Evolutionary conservation across 2,797 vertebrate species (phyloP).

Genomic region (Acrossocheilus wenchowensis): DNA sequence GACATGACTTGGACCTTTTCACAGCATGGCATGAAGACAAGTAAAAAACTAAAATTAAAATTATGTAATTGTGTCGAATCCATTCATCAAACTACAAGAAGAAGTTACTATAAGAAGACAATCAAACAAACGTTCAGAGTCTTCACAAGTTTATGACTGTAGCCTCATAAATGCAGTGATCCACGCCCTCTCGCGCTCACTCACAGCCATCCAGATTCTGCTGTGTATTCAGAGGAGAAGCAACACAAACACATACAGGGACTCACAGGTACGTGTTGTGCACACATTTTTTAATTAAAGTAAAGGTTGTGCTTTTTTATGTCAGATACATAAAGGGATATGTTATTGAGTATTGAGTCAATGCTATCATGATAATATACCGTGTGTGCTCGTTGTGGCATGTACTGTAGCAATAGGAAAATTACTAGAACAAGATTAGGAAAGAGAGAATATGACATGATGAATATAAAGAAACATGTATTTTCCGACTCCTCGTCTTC

Average conservation of each 20-base stretch:
- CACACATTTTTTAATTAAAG: background rate
- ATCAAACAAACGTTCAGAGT: background rate
- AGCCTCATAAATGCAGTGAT: no score
- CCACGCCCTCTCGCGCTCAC: background rate
- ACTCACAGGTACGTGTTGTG: conserved; percentile 4
- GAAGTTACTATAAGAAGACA: background rate
- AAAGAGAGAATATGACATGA: background rate
- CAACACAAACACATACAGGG: background rate
- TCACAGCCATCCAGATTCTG: background rate
- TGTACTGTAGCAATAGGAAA: background rate
- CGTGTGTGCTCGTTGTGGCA: background rate
- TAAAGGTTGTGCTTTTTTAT: background rate
- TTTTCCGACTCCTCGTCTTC: background rate
- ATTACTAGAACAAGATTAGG: background rate
- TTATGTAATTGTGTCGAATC: no score
- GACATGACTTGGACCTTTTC: background rate
- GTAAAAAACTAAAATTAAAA: no score
- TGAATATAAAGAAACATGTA: background rate
- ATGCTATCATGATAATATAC: background rate
- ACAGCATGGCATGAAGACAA: background rate
- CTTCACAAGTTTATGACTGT: background rate
- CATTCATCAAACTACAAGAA: no score
- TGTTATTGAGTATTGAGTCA: background rate
- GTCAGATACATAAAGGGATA: background rate
- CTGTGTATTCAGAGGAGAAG: background rate